Evolutionary conservation across 2,888 invertebrate genomes (phyloP).

Genomic region (Podotricha telesiphe): DNA sequence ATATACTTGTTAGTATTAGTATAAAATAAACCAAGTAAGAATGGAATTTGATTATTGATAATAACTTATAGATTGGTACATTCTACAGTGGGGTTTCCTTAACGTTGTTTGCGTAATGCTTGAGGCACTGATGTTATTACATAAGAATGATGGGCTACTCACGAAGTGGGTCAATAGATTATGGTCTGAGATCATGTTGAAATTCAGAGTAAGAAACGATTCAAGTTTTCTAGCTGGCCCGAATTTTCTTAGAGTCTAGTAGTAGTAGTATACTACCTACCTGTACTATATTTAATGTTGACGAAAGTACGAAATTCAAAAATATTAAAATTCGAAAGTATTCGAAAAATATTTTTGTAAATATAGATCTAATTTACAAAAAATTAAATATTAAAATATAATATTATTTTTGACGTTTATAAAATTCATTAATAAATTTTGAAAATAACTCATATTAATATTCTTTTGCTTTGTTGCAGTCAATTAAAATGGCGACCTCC

Average conservation of each 20-base stretch:
- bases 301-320: too few relatives aligned
- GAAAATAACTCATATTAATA: not conserved
- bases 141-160: constrained; percentile 39
- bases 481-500: constrained; percentile 72
- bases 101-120: constrained; percentile 34
- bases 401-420: too few relatives aligned
- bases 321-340: too few relatives aligned
- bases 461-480: constrained; percentile 35
- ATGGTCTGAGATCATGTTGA: constrained; percentile 42
- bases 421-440: too few relatives aligned
- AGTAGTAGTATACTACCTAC: too few relatives aligned
- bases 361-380: too few relatives aligned
- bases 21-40: not conserved
- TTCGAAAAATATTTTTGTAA: too few relatives aligned
- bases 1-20: too few relatives aligned
- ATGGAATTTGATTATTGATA: not conserved
- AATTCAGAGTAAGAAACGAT: constrained; percentile 32
- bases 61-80: not conserved
- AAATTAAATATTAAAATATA: too few relatives aligned
- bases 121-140: constrained; percentile 36
- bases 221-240: constrained; percentile 33
- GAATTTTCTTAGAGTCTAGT: not conserved
- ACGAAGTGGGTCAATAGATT: constrained; percentile 44
- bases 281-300: too few relatives aligned
- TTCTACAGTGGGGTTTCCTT: constrained; percentile 8